A percentile compares a stretch with the other conserved stretches of the same genome.
Evolutionary conservation across 2,113 vertebrate genomes (phyloP).

Genomic region (Procavia capensis): DNA sequence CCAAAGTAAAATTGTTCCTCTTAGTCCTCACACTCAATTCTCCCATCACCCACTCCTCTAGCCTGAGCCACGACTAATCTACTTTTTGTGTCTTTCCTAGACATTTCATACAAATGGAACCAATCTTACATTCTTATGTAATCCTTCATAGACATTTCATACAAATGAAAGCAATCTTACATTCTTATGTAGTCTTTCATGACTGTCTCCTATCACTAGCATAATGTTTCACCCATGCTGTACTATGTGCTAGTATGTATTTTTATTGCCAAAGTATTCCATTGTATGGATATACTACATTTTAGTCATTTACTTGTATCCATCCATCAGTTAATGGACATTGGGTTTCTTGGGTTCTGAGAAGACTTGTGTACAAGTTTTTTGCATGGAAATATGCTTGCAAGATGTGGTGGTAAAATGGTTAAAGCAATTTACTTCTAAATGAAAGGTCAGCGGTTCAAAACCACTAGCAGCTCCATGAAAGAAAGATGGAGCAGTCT

Average conservation of each 20-base stretch:
- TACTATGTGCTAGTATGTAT: background rate
- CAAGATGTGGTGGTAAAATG: background rate
- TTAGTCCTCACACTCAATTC: background rate
- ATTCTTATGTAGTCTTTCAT: background rate
- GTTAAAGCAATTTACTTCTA: no score
- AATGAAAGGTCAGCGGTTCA: no score
- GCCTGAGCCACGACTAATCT: background rate
- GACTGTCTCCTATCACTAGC: background rate
- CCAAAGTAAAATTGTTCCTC: background rate
- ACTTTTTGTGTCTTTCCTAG: background rate
- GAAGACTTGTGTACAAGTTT: background rate
- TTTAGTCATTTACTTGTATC: background rate
- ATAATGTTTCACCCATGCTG: background rate
- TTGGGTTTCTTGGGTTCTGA: background rate
- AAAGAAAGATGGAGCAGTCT: no score
- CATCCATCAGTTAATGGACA: background rate
- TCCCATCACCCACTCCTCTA: background rate
- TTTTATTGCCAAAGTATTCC: background rate
- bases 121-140: background rate
- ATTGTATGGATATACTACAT: background rate
- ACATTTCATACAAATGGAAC: background rate
- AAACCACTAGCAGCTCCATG: no score
- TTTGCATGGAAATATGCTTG: background rate
- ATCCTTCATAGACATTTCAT: background rate
- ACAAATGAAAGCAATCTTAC: background rate